Percentiles rank a stretch among this genome's conserved stretches.
These are phyloP conservation scores for Ailurus styani DNA, from an alignment of 2,113 vertebrate species.

Conservation along the genomic window DNA sequence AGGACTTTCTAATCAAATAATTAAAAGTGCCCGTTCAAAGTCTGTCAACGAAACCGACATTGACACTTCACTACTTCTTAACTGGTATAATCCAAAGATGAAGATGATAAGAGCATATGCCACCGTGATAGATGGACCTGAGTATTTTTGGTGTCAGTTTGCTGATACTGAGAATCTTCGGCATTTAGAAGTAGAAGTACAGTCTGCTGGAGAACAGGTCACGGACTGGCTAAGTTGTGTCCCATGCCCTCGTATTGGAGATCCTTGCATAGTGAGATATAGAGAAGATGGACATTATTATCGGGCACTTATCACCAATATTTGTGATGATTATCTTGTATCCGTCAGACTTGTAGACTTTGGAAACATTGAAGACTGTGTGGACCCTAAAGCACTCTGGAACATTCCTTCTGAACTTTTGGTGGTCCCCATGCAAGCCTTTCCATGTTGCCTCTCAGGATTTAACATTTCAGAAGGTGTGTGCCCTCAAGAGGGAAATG, in stretches of 20 bases:
- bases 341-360: conserved; percentile 90
- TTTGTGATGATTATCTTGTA: conserved; percentile 62
- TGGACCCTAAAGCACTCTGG: conserved; percentile 75
- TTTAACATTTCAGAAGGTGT: conserved; percentile 82
- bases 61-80: conserved; percentile 59
- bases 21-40: not conserved
- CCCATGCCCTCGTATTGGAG: conserved; percentile 76
- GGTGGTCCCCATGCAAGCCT: conserved; percentile 85
- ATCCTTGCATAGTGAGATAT: conserved; percentile 85
- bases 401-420: conserved; percentile 82
- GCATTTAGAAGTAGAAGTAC: conserved; percentile 80
- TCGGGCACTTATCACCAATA: conserved; percentile 83
- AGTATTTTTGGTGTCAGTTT: conserved; percentile 90
- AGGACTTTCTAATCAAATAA: not conserved
- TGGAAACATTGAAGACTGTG: conserved; percentile 84
- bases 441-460: conserved; percentile 89
- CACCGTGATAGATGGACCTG: conserved; percentile 79
- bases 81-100: conserved; percentile 78
- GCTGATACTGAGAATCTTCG: conserved; percentile 79
- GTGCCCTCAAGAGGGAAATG: conserved; percentile 83
- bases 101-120: conserved; percentile 83
- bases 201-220: conserved; percentile 72
- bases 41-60: not conserved
- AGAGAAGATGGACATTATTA: conserved; percentile 87
- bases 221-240: not conserved